A percentile compares a stretch with the other conserved stretches of the same genome.
phyloP scores from a whole-genome alignment of 1,140 invertebrate species.

The Diachasmimorpha longicaudata region DNA sequence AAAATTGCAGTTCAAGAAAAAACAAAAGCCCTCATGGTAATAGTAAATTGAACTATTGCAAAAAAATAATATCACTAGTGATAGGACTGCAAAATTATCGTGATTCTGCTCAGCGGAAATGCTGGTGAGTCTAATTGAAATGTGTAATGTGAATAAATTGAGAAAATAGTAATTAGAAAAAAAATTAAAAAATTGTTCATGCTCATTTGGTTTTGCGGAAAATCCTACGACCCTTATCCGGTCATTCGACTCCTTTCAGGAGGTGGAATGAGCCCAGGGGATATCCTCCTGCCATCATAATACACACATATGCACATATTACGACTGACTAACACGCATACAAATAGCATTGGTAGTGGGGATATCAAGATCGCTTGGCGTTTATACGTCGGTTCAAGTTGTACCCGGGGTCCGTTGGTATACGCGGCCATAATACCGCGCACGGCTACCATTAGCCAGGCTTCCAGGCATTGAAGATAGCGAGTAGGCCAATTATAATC shows the following conservation, averaged over 20 bases:
- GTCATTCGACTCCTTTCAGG: neutral
- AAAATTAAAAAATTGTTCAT: neutral
- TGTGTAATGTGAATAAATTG: no score
- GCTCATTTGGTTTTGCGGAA: neutral
- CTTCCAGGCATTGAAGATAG: constrained; percentile 58
- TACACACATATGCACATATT: constrained; percentile 1
- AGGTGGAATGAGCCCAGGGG: neutral
- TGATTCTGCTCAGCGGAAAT: no score
- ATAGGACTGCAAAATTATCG: no score
- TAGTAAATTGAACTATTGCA: no score
- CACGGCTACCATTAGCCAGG: constrained; percentile 43
- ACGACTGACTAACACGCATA: neutral
- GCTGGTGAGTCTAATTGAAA: no score
- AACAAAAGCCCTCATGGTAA: no score
- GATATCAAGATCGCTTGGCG: constrained; percentile 57
- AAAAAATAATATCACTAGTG: no score
- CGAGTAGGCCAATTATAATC: constrained; percentile 50
- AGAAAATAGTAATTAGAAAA: no score
- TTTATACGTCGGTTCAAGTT: constrained; percentile 43
- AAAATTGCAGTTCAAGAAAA: no score
- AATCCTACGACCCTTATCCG: neutral
- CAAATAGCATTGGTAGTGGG: constrained; percentile 28
- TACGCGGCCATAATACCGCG: constrained; percentile 48
- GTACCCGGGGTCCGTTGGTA: constrained; percentile 1
- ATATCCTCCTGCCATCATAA: neutral